Percentiles rank a stretch among this genome's conserved stretches.
Evolutionary conservation across 2,797 vertebrate species (phyloP).

Genomic region (Alauda arvensis): DNA sequence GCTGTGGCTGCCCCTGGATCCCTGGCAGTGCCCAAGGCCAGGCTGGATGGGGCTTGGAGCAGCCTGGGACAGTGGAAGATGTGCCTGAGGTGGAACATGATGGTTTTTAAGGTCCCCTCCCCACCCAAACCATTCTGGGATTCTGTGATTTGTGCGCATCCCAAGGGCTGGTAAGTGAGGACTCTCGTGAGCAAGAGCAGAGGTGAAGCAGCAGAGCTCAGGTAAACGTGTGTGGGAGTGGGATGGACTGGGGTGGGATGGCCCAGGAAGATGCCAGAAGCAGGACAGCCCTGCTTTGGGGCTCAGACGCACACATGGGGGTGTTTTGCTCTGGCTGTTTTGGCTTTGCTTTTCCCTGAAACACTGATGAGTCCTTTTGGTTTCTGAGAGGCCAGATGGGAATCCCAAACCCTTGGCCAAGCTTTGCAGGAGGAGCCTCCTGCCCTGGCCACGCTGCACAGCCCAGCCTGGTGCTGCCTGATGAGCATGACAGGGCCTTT

Average conservation of each 20-base stretch:
- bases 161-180: background rate
- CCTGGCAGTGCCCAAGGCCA: background rate
- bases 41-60: rapidly evolving
- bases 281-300: no score
- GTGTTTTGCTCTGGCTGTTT: background rate
- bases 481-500: background rate
- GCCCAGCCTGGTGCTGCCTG: background rate
- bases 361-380: background rate
- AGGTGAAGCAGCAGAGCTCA: background rate
- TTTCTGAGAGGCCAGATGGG: background rate
- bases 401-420: background rate
- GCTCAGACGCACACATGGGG: rapidly evolving
- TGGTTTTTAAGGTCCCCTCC: background rate
- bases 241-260: rapidly evolving
- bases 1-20: background rate
- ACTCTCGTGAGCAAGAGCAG: background rate
- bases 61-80: rapidly evolving
- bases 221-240: rapidly evolving
- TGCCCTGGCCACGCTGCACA: background rate
- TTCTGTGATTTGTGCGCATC: background rate
- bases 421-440: background rate
- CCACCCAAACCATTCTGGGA: background rate
- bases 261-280: background rate
- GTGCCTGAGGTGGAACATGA: background rate
- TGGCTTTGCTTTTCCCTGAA: background rate